Percentiles rank a stretch among this genome's conserved stretches.
Conservation (phyloP, 2,888 invertebrate genomes). For the Phymatocera aterrima region DNA sequence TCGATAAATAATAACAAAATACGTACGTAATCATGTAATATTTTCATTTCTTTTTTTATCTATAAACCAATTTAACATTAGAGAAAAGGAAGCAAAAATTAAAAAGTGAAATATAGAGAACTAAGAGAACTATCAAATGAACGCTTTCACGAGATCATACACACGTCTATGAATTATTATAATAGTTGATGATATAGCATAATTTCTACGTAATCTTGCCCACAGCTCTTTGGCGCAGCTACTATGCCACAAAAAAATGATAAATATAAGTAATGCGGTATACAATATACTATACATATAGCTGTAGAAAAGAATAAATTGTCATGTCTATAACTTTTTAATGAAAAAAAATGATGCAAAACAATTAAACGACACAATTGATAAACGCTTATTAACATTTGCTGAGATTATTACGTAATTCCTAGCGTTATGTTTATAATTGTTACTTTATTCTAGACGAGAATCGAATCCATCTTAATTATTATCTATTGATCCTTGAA, state of each 20-base stretch:
- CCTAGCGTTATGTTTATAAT: background rate
- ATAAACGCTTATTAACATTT: constrained; percentile 1
- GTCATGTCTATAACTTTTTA: constrained; percentile 24
- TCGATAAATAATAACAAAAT: background rate
- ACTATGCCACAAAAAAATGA: constrained; percentile 1
- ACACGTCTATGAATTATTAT: background rate
- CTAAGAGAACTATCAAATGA: background rate
- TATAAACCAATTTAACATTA: constrained; percentile 4
- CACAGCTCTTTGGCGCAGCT: constrained; percentile 24
- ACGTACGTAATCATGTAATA: background rate
- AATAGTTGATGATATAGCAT: constrained; percentile 9
- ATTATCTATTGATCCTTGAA: background rate
- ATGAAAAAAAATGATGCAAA: background rate
- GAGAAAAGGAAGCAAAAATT: constrained; percentile 17
- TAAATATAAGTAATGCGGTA: too few species aligned
- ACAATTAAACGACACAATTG: constrained; percentile 1
- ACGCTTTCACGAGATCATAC: constrained; percentile 18
- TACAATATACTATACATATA: background rate
- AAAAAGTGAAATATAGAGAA: constrained; percentile 12
- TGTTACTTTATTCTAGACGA: background rate
- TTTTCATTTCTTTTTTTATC: background rate
- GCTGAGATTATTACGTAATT: constrained; percentile 10
- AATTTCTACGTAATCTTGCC: constrained; percentile 38
- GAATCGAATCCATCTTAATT: background rate
- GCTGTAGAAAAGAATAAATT: constrained; percentile 13